Conservation (phyloP, 2,888 invertebrate genomes). For the Timema cristinae region DNA sequence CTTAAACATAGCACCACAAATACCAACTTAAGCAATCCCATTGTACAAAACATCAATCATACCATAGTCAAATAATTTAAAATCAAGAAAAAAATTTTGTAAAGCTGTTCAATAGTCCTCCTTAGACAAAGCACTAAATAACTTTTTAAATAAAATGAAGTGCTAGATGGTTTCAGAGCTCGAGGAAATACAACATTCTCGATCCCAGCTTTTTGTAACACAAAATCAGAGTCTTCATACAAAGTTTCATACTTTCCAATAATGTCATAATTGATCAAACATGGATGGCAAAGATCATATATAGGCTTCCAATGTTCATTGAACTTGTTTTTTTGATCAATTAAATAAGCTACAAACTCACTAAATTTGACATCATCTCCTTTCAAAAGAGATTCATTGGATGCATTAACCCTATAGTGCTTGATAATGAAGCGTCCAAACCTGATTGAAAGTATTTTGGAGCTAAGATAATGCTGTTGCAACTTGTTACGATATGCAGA, state of each 20-base stretch:
- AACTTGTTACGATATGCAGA: constrained; percentile 91
- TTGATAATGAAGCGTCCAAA: constrained; percentile 65
- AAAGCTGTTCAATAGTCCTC: constrained; percentile 66
- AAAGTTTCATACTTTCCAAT: constrained; percentile 87
- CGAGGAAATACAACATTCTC: constrained; percentile 39
- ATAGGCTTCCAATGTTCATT: constrained; percentile 93
- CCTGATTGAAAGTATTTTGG: constrained; percentile 74
- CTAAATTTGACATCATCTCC: constrained; percentile 82
- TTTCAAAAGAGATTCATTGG: constrained; percentile 59
- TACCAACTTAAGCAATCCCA: constrained; percentile 58
- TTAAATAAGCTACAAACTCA: constrained; percentile 80
- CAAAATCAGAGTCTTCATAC: constrained; percentile 68
- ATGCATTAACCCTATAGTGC: constrained; percentile 69
- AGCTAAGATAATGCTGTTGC: constrained; percentile 64
- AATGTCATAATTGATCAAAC: constrained; percentile 79
- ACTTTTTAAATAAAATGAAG: constrained; percentile 62
- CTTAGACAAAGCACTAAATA: constrained; percentile 71
- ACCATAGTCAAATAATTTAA: constrained; percentile 76
- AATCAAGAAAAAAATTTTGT: constrained; percentile 71
- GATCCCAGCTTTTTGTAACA: constrained; percentile 36
- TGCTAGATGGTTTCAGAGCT: constrained; percentile 61
- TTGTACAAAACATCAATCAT: constrained; percentile 74
- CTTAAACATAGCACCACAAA: neutral
- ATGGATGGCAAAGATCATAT: constrained; percentile 79
- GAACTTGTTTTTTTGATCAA: constrained; percentile 52